A percentile compares a stretch with the other conserved stretches of the same genome.
Evolutionary conservation across 2,113 vertebrate species (phyloP).

Genomic region (Chaetodon auriga): DNA sequence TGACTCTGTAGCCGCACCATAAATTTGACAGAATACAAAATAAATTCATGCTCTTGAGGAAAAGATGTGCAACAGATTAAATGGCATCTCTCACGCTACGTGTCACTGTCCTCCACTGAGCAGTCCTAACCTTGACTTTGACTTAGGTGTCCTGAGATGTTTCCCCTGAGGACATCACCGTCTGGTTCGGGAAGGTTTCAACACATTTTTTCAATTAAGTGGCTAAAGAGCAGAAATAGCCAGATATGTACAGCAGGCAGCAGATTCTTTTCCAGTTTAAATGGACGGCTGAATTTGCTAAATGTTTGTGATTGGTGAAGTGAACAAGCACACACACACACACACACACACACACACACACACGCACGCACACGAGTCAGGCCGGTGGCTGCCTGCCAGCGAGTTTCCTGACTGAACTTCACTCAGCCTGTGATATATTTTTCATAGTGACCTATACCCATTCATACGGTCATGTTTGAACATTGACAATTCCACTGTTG

Average conservation of each 20-base stretch:
- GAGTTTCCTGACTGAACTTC: slow-evolving; percentile 13
- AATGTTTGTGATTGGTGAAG: slow-evolving; percentile 29
- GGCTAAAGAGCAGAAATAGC: slow-evolving; percentile 17
- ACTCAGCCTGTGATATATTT: slow-evolving; percentile 5
- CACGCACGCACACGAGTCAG: neutral
- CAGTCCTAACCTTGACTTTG: slow-evolving; percentile 45
- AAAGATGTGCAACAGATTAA: slow-evolving; percentile 52
- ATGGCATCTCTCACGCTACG: slow-evolving; percentile 36
- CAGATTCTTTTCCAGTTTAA: slow-evolving; percentile 1
- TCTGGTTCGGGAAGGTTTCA: slow-evolving; percentile 41
- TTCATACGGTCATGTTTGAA: slow-evolving; percentile 28
- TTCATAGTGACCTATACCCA: neutral
- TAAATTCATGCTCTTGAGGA: slow-evolving; percentile 37
- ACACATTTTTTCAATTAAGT: slow-evolving; percentile 44
- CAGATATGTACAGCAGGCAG: slow-evolving; percentile 14
- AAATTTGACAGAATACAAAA: slow-evolving; percentile 41
- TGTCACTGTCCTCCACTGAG: slow-evolving; percentile 30
- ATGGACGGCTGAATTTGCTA: slow-evolving; percentile 15
- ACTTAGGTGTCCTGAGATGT: slow-evolving; percentile 49
- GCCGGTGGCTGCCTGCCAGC: slow-evolving; percentile 10
- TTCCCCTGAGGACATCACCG: slow-evolving; percentile 38
- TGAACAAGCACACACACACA: slow-evolving; percentile 6
- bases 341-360: too few relatives aligned
- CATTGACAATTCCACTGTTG: neutral
- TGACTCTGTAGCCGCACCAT: slow-evolving; percentile 9